Evolutionary conservation across 2,797 vertebrate genomes (phyloP), one percentile per base, ranked within the genome.

Genomic region (Betta splendens): DNA sequence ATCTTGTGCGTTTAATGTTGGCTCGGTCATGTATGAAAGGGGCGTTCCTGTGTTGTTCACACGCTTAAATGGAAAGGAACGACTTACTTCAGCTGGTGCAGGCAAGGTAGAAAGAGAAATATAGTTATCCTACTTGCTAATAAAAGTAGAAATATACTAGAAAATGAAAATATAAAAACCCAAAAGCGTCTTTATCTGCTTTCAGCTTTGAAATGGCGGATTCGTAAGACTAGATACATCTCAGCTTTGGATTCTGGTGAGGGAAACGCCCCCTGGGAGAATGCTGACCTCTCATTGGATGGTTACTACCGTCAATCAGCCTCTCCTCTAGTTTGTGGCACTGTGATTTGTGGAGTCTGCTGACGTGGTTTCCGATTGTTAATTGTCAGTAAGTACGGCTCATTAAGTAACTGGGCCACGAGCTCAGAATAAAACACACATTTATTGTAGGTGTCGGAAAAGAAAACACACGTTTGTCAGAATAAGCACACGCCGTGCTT

Each of bases 151-250:
- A 39, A 67, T 75, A 39, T 63, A 8, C 48, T 62, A 67, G 18
- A 70, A 83, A 60, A 75, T 39, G 57, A 33, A 72, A 66, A 50
- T 47, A 0, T 76, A 72, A 77, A 82, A 68, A 6, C 23, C 48
- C 21, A 6, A 13, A 26, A 17, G 16, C 52, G 33, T 20, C 13
- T 38, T 13, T 9, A 15, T 44, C 29, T 69, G 23, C 43, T 48
- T 35, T 12, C 11, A 35, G 62, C 36, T 77, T 86, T 81, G 73
- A 85, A 89, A 92, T 91, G 89, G 91, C 89, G 85, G 84, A 83
- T 80, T 49, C 56, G 26, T 61, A 68, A 66, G 62, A 68, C 29
- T 35, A 26, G 33, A 50, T 40, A 56, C 60, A 56, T 74, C 68
- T 49, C 61, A 38, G 72, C 40, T 29, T 66, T 50, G 46, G 78